These are phyloP conservation scores for Bradysia coprophila DNA, from an alignment of 1,140 invertebrate genomes.

Conservation along the genomic window DNA sequence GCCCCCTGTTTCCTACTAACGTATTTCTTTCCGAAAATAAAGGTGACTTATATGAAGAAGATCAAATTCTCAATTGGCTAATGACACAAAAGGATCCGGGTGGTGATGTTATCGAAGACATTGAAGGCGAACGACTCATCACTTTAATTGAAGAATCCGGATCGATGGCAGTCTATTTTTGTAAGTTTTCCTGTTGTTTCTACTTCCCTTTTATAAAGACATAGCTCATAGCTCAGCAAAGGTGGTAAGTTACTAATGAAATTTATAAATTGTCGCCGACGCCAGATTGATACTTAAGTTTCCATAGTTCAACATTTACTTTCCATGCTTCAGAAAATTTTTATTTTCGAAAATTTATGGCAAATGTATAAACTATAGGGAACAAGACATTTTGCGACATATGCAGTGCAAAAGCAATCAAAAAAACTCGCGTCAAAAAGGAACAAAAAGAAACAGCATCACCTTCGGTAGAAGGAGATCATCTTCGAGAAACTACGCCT, in stretches of 20 bases:
- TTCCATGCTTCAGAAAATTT: too few relatives aligned
- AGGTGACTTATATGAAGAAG: slow-evolving; percentile 80
- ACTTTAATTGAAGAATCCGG: slow-evolving; percentile 63
- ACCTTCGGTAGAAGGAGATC: slow-evolving; percentile 26
- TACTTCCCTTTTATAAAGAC: too few relatives aligned
- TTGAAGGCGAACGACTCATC: slow-evolving; percentile 66
- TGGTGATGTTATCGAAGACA: slow-evolving; percentile 74
- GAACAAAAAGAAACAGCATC: slow-evolving; percentile 25
- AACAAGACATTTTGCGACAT: slow-evolving; percentile 71
- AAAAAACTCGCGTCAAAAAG: slow-evolving; percentile 43
- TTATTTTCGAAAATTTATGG: too few relatives aligned
- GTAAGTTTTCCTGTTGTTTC: too few relatives aligned
- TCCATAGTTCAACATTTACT: too few relatives aligned
- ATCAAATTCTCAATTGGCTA: slow-evolving; percentile 75
- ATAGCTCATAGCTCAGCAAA: too few relatives aligned
- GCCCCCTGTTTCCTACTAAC: too few relatives aligned
- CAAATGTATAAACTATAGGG: too few relatives aligned
- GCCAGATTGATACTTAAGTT: too few relatives aligned
- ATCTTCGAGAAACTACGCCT: slow-evolving; percentile 6
- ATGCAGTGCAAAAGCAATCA: slow-evolving; percentile 49
- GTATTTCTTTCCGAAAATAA: too few relatives aligned
- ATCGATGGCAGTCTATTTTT: slow-evolving; percentile 80
- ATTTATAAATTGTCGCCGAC: too few relatives aligned
- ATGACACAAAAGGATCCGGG: slow-evolving; percentile 78
- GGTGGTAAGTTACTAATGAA: too few relatives aligned